Evolutionary conservation across 2,888 invertebrate genomes (phyloP), one percentile per base, ranked within the genome.

Genomic region (Andrena marginata): DNA sequence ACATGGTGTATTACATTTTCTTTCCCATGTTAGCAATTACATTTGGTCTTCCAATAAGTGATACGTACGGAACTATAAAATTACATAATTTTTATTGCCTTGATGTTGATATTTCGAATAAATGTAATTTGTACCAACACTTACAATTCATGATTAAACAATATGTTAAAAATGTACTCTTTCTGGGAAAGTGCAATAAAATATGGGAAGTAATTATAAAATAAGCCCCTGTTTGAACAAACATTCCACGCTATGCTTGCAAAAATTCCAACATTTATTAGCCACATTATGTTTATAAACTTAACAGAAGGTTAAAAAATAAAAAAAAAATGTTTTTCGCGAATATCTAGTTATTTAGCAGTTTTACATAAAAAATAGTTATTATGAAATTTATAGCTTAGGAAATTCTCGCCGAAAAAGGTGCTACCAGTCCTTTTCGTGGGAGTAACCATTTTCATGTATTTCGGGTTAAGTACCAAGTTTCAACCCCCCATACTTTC

Each of bases 131-230:
- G 75, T 69, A 68, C 64, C 65, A 73, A 80, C 77, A 8, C 84
- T 87, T 76, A 65, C 71, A 81, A 82, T 68, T 70, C 69, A 63
- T 68, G 33, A 70, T 72, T 81, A 87, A 88, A 84, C 65, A 84
- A 73, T 83, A 85, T 86, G 82, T 86, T 76, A 83, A 89, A 89
- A 90, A 85, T 91, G 91, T 92, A 91, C 90, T 91, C 89, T 89
- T 88, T 91, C 88, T 92, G 92, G 93, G 92, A 92, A 92, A 93
- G 92, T 93, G 92, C 92, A 93, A 93, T 93, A 93, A 93, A 91
- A 85, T 89, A 85, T 90, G 89, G 82, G 89, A 91, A 87, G 79
- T 75, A 84, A 82, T 70, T 69, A 56, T 70, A 79, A 54, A 29
- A 2, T 6, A 31, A 20, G 29, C 65, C 8, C 31, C 59, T 64